Percentiles rank a stretch among this genome's conserved stretches.
Evolutionary conservation across 2,797 vertebrate species (phyloP).

Genomic region (Sparus aurata): DNA sequence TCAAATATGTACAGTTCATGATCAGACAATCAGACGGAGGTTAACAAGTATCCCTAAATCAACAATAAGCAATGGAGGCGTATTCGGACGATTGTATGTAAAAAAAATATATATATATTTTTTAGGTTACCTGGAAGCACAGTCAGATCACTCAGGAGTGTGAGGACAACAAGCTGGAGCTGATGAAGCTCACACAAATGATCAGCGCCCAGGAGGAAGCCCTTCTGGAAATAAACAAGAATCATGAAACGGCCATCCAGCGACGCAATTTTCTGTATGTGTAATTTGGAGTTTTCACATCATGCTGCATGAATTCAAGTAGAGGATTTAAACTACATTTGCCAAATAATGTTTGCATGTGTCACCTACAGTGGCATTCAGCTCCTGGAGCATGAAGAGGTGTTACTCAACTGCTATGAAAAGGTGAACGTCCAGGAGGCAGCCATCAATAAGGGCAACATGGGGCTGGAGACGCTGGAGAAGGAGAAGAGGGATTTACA

Average conservation of each 20-base stretch:
- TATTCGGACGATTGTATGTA: no score
- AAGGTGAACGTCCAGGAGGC: conserved; percentile 89
- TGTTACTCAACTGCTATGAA: conserved; percentile 88
- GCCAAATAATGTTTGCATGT: conserved; percentile 1
- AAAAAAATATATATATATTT: no score
- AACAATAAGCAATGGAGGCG: no score
- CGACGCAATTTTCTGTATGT: conserved; percentile 88
- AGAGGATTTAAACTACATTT: background rate
- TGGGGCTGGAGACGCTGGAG: conserved; percentile 85
- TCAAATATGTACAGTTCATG: background rate
- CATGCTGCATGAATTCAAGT: background rate
- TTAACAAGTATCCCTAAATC: no score
- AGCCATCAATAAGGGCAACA: conserved; percentile 82
- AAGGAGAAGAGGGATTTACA: conserved; percentile 88
- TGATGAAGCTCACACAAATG: conserved; percentile 81
- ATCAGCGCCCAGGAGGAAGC: conserved; percentile 84
- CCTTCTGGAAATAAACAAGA: conserved; percentile 84
- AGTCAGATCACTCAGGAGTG: conserved; percentile 85
- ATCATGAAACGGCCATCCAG: conserved; percentile 76
- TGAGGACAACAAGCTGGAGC: conserved; percentile 83
- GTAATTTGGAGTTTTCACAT: background rate
- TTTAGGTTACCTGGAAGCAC: conserved; percentile 71
- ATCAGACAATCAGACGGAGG: background rate
- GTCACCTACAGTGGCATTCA: conserved; percentile 85
- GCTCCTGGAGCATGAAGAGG: conserved; percentile 91